These are phyloP conservation scores for Elachura formosa DNA, from an alignment of 2,113 vertebrate genomes.

Conservation along the genomic window DNA sequence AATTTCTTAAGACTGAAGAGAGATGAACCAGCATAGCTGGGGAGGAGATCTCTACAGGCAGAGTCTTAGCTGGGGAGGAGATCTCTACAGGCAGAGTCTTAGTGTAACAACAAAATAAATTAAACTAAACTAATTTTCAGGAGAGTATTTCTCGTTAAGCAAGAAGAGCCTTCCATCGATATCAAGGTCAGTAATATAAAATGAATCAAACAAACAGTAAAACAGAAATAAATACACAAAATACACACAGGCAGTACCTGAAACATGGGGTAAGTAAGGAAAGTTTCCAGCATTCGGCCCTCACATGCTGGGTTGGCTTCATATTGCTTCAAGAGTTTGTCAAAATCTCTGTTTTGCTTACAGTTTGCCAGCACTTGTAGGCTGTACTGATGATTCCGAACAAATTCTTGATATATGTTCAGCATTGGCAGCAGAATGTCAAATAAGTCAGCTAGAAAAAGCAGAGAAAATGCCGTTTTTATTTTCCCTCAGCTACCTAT, in stretches of 20 bases:
- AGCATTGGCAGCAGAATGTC: constrained; percentile 98
- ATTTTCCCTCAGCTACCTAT: neutral
- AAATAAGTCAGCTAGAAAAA: constrained; percentile 89
- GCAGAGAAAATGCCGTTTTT: constrained; percentile 4
- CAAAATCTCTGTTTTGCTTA: constrained; percentile 98
- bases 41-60: neutral
- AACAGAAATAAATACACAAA: neutral
- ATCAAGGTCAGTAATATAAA: neutral
- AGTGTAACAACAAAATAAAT: neutral
- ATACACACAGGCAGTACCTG: constrained; percentile 77
- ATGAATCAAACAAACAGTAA: neutral
- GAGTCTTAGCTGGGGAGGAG: neutral
- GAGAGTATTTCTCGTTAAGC: neutral
- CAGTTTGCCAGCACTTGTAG: constrained; percentile 97
- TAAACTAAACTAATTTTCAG: neutral
- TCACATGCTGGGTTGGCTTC: constrained; percentile 96
- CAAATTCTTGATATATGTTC: constrained; percentile 99
- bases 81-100: neutral
- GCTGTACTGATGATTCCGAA: constrained; percentile 97
- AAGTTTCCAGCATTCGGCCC: constrained; percentile 95
- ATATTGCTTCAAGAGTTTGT: constrained; percentile 97
- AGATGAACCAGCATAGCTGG: neutral
- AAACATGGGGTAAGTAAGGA: constrained; percentile 98
- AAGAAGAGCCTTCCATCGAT: neutral
- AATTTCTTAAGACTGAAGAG: neutral